Percentiles rank a stretch among this genome's conserved stretches.
Conservation (phyloP, 2,797 vertebrate genomes). For the Vireo griseus region DNA sequence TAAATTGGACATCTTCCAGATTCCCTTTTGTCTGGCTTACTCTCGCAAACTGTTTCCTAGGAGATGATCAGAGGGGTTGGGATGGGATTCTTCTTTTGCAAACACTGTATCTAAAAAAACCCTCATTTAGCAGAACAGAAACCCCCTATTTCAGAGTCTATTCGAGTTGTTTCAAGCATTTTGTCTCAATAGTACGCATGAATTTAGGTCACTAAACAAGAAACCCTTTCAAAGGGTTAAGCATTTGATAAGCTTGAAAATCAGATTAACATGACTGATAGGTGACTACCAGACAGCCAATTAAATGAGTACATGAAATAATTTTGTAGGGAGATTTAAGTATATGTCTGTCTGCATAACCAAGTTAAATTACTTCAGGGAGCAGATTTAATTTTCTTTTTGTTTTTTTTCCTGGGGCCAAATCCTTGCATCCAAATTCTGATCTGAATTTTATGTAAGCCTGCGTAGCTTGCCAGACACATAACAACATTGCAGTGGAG, state of each 20-base stretch:
- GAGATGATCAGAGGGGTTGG: neutral
- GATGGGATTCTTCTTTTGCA: neutral
- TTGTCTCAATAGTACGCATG: neutral
- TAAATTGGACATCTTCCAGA: neutral
- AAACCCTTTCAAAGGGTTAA: conserved; percentile 9
- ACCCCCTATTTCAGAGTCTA: neutral
- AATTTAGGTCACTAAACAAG: conserved; percentile 9
- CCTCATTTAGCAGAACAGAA: neutral
- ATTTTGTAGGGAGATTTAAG: neutral
- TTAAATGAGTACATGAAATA: neutral
- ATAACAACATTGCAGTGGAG: neutral
- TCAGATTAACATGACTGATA: conserved; percentile 20
- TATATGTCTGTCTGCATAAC: neutral
- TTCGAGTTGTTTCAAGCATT: neutral
- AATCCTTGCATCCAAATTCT: neutral
- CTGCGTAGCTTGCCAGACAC: accelerated
- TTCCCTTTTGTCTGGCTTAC: neutral
- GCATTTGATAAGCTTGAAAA: neutral
- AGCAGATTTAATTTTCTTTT: neutral
- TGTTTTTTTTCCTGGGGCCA: accelerated
- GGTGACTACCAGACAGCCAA: conserved; percentile 24
- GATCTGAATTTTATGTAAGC: neutral
- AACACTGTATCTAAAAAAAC: neutral
- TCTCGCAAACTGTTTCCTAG: neutral
- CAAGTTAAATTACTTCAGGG: neutral